These are phyloP conservation scores for Drosophila biarmipes DNA, from an alignment of 1,140 invertebrate species.

Conservation along the genomic window DNA sequence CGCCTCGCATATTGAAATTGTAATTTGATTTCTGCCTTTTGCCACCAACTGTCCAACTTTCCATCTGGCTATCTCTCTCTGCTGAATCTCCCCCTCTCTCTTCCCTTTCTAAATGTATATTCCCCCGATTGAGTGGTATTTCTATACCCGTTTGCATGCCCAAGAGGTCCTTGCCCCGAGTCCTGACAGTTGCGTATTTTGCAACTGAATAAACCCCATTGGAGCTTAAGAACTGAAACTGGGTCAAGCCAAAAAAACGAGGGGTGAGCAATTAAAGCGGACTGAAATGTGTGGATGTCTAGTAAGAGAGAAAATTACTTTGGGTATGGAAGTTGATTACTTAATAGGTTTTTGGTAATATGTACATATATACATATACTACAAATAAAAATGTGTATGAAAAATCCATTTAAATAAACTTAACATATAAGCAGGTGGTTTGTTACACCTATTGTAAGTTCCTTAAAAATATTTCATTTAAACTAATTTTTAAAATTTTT, in stretches of 20 bases:
- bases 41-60: conserved; percentile 68
- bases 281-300: not conserved
- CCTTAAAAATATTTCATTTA: not conserved
- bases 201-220: conserved; percentile 21
- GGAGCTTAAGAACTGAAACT: conserved; percentile 7
- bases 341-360: not conserved
- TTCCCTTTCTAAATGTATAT: not conserved
- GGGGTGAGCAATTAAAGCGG: not conserved
- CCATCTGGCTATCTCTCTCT: conserved; percentile 21
- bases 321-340: not conserved
- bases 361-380: not conserved
- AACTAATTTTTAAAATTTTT: not conserved
- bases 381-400: too few relatives aligned
- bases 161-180: conserved; percentile 32
- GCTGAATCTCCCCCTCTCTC: conserved; percentile 1
- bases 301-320: not conserved
- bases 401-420: not conserved
- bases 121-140: conserved; percentile 12
- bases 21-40: conserved; percentile 81
- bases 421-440: too few relatives aligned
- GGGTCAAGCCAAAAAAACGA: conserved; percentile 15
- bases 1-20: conserved; percentile 81
- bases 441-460: too few relatives aligned
- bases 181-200: conserved; percentile 25
- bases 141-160: conserved; percentile 20